Evolutionary conservation across 2,888 invertebrate genomes (phyloP), one percentile per base, ranked within the genome.

Genomic region (Holacanthella duospinosa): DNA sequence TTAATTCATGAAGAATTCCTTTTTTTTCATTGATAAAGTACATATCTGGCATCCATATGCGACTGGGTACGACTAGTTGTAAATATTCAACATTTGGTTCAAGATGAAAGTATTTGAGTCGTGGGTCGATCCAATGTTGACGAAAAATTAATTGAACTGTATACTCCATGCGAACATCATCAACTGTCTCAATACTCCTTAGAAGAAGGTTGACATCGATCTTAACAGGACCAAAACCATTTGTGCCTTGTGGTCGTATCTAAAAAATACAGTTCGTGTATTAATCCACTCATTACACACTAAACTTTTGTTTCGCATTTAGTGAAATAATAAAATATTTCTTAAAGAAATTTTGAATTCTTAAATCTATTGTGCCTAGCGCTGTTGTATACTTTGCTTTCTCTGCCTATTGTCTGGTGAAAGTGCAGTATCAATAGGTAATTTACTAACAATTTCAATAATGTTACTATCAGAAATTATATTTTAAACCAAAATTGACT

Each of bases 161-260:
- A 24, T 53, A 53, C n/a, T 53, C 53, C 53, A 53, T 53, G 9
- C n/a, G 6, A n/a, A 53, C 21, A 53, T 53, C 53, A n/a, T 53
- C n/a, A 16, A 53, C n/a, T 4, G 6, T 53, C 24, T 53, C 53
- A 53, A 53, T 53, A n/a, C 21, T 53, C 4, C 53, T 6, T 6
- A 53, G 19, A 21, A 21, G n/a, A 6, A 53, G 24, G n/a, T 24
- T 53, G 16, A 53, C 24, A 24, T 24, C 12, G 53, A 53, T n/a
- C 6, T 21, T 24, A 4, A 53, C 53, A 4, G 53, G 53, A 6
- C 53, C 53, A 21, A 6, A 19, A 55, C 55, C 55, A 26, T 55
- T 55, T 55, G 53, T 36, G 73, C 93, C 93, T 61, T 90, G 90
- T 59, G 93, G 93, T 76, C 93, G 82, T 77, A 93, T 36, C 36